Conservation (phyloP, 2,888 invertebrate species). For the Antitype chi region DNA sequence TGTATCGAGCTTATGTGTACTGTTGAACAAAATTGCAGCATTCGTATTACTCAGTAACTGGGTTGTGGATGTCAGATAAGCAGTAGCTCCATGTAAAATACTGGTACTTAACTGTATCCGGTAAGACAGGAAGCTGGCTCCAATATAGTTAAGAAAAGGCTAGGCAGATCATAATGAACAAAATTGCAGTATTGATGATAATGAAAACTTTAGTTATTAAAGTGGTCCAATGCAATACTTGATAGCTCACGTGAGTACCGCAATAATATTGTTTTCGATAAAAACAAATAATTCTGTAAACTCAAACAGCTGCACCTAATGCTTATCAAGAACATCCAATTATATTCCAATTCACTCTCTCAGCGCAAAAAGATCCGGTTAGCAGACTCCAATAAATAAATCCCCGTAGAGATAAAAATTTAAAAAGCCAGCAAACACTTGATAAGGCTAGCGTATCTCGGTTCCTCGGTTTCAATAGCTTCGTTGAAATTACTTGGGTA, state of each 20-base stretch:
- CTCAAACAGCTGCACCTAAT: not conserved
- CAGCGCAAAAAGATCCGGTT: conserved; percentile 23
- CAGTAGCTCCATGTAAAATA: no score
- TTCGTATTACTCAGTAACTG: not conserved
- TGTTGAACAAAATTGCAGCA: not conserved
- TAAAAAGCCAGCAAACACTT: conserved; percentile 36
- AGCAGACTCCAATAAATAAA: conserved; percentile 37
- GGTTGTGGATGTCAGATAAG: no score
- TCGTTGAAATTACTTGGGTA: conserved; percentile 33
- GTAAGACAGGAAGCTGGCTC: no score
- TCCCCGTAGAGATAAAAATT: conserved; percentile 18
- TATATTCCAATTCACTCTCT: not conserved
- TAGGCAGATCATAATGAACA: no score
- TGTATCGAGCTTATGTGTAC: not conserved
- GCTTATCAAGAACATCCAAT: not conserved
- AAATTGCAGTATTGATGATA: not conserved
- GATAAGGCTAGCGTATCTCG: conserved; percentile 20
- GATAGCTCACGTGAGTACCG: no score
- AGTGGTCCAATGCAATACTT: no score
- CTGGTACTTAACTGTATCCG: no score
- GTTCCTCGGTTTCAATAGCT: conserved; percentile 30
- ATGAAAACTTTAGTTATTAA: no score
- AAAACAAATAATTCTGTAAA: not conserved
- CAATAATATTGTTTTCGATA: not conserved
- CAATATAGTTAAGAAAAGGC: no score